Evolutionary conservation across 1,140 invertebrate genomes (phyloP).

Genomic region (Tetranychus cinnabarinus): DNA sequence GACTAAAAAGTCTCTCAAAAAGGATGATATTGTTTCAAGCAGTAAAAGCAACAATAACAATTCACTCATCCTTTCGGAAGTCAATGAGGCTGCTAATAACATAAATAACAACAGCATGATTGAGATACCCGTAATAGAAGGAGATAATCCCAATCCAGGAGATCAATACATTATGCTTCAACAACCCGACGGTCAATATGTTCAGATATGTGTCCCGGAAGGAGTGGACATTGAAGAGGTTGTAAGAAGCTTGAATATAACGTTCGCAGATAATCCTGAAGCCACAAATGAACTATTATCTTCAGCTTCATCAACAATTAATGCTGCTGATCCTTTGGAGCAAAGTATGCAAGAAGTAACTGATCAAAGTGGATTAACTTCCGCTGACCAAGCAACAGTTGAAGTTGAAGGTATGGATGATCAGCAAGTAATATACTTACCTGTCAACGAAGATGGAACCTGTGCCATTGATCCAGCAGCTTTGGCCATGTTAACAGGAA

Average conservation of each 20-base stretch:
- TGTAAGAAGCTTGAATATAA: slow-evolving; percentile 2
- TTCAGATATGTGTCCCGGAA: slow-evolving; percentile 6
- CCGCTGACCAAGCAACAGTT: not conserved
- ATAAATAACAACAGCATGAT: too few relatives aligned
- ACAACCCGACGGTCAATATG: slow-evolving; percentile 4
- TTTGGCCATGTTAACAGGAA: not conserved
- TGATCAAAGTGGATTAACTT: not conserved
- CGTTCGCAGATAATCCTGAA: not conserved
- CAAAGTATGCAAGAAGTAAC: not conserved
- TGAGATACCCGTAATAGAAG: too few relatives aligned
- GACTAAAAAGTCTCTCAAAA: too few relatives aligned
- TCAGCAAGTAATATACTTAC: slow-evolving; percentile 1
- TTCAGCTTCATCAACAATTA: not conserved
- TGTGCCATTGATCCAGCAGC: not conserved
- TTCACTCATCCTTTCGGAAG: too few relatives aligned
- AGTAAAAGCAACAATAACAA: too few relatives aligned
- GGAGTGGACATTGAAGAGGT: slow-evolving; percentile 9
- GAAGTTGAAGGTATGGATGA: not conserved
- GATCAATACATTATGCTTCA: slow-evolving; percentile 9
- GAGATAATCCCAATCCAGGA: not conserved
- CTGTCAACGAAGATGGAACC: not conserved
- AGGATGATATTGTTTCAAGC: too few relatives aligned
- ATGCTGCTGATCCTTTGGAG: not conserved
- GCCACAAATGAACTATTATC: not conserved
- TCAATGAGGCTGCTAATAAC: too few relatives aligned